Percentiles rank a stretch among this genome's conserved stretches.
Conservation (phyloP, 2,888 invertebrate species). For the Pollenia angustigena region DNA sequence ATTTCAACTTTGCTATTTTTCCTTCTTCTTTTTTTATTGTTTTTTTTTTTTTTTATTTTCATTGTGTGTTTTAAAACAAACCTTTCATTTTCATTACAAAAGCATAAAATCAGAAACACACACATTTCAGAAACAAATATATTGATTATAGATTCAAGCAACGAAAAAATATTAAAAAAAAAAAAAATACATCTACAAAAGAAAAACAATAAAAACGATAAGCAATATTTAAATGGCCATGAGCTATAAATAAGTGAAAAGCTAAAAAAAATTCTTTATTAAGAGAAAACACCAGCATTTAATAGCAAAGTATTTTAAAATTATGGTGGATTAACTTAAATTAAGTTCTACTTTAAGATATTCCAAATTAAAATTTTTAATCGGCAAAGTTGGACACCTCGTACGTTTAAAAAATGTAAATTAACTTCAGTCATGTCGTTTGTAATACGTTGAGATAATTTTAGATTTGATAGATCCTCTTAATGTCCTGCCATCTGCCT, state of each 20-base stretch:
- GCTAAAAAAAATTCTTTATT: slow-evolving; percentile 46
- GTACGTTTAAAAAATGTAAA: too few species aligned
- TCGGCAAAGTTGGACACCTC: too few species aligned
- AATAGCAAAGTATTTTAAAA: slow-evolving; percentile 25
- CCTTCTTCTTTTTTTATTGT: neutral
- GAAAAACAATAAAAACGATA: slow-evolving; percentile 50
- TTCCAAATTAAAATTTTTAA: too few species aligned
- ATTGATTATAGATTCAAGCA: slow-evolving; percentile 41
- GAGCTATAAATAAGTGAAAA: slow-evolving; percentile 64
- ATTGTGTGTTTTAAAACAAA: slow-evolving; percentile 19
- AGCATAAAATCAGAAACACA: slow-evolving; percentile 20
- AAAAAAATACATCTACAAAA: neutral
- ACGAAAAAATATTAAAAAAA: neutral
- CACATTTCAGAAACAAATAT: slow-evolving; percentile 34
- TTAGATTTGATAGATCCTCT: too few species aligned
- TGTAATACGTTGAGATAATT: too few species aligned
- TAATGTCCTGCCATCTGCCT: too few species aligned
- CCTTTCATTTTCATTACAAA: slow-evolving; percentile 72
- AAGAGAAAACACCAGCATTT: slow-evolving; percentile 22
- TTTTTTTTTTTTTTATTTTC: neutral
- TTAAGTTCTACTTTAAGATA: neutral
- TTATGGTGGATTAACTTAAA: slow-evolving; percentile 13
- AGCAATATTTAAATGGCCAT: slow-evolving; percentile 70
- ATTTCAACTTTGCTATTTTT: slow-evolving; percentile 54
- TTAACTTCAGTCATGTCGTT: too few species aligned